Evolutionary conservation across 2,797 vertebrate species (phyloP).

Genomic region (Chelon auratus): DNA sequence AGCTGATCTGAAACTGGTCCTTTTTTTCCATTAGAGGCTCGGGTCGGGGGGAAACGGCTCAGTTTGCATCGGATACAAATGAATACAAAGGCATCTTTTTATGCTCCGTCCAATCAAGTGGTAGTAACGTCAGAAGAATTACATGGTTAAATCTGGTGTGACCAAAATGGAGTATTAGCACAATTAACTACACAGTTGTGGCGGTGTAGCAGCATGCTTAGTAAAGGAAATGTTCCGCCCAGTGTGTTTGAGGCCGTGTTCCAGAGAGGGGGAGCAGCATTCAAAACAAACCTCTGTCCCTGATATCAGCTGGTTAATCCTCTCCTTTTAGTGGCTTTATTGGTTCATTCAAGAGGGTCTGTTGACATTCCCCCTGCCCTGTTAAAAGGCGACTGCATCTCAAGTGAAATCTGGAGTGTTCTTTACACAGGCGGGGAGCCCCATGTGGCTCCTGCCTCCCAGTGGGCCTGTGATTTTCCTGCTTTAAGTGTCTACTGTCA

Average conservation of each 20-base stretch:
- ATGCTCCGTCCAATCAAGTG: background rate
- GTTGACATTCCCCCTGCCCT: conserved; percentile 87
- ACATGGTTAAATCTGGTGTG: conserved; percentile 55
- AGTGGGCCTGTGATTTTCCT: conserved; percentile 88
- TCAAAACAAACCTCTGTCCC: conserved; percentile 75
- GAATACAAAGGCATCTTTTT: conserved; percentile 30
- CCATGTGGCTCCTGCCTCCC: conserved; percentile 87
- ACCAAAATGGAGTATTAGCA: conserved; percentile 58
- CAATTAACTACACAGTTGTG: conserved; percentile 57
- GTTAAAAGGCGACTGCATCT: conserved; percentile 88
- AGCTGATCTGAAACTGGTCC: conserved; percentile 51
- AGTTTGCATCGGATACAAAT: conserved; percentile 36
- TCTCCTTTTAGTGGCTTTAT: conserved; percentile 87
- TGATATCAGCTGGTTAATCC: conserved; percentile 89
- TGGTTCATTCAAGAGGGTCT: conserved; percentile 87
- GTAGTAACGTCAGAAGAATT: conserved; percentile 46
- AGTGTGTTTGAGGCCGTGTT: conserved; percentile 60
- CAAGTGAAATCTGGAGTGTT: conserved; percentile 88
- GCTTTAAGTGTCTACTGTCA: conserved; percentile 91
- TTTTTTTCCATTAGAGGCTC: conserved; percentile 62
- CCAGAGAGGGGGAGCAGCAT: conserved; percentile 60
- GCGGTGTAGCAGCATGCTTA: conserved; percentile 53
- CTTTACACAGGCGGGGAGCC: conserved; percentile 86
- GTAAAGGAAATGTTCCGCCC: conserved; percentile 71
- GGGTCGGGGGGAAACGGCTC: conserved; percentile 55